A percentile compares a stretch with the other conserved stretches of the same genome.
Conservation (phyloP, 2,113 vertebrate genomes). For the Tachysurus fulvidraco region DNA sequence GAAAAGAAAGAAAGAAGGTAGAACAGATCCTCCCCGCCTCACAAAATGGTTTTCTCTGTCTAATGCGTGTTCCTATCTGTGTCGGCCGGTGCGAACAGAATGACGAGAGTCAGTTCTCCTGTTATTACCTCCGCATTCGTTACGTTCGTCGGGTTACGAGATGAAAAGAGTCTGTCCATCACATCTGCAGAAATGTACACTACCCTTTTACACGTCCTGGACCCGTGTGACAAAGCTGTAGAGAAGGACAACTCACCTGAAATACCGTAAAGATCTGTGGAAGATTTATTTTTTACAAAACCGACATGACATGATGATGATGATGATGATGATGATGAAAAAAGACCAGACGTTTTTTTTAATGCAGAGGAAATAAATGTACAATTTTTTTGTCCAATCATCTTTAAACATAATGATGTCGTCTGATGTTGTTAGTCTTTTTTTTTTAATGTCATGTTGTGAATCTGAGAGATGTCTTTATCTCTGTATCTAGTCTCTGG, state of each 20-base stretch:
- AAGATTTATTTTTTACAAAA: neutral
- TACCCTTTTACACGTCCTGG: neutral
- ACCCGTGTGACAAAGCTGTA: neutral
- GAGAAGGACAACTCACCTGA: neutral
- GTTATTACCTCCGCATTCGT: conserved; percentile 17
- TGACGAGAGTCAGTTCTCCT: neutral
- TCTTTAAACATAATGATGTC: neutral
- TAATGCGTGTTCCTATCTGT: neutral
- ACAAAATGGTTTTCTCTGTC: neutral
- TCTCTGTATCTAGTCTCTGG: neutral
- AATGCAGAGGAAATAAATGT: neutral
- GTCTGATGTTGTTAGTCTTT: neutral
- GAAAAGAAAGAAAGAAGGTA: neutral
- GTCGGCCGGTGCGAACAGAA: conserved; percentile 5
- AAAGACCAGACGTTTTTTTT: neutral
- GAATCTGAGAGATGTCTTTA: neutral
- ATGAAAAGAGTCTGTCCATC: conserved; percentile 6
- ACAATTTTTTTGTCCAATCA: neutral
- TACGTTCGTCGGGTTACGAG: conserved; percentile 18
- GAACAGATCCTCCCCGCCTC: neutral
- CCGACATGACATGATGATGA: too few species aligned
- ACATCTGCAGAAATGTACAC: neutral
- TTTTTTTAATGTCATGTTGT: too few species aligned
- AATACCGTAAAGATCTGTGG: neutral
- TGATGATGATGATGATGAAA: neutral